Evolutionary conservation across 1,140 invertebrate species (phyloP), one percentile per base, ranked within the genome.

Genomic region (Platyscapa corneri): DNA sequence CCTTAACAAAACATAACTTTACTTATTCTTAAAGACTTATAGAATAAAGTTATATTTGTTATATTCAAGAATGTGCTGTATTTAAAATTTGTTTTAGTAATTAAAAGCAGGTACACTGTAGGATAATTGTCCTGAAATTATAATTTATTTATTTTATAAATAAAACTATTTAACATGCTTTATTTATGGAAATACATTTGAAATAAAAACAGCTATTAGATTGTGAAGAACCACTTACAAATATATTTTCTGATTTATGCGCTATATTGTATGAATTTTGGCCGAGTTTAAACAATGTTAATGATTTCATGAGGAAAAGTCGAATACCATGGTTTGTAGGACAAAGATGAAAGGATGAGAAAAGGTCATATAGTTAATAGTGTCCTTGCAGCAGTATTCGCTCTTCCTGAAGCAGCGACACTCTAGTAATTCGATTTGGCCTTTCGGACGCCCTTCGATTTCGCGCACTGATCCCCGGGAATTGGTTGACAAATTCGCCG

Each of bases 341-440:
- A 3, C 23, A 60, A 23, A 60, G 56, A 60, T 1, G 23, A 14
- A 18, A 18, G 27, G 23, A 27, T 6, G 27, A 10, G 27, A 60
- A 27, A 60, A 70, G 42, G 10, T 53, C 1, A 53, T 10, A 53
- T 46, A 12, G n/a, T n/a, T n/a, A n/a, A n/a, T n/a, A n/a, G n/a
- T n/a, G n/a, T 16, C 0, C 3, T 46, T 1, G 27, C 1, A 30
- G 67, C 37, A 7, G 8, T 34, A 37, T 70, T 70, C 16, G 14
- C 20, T 42, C 20, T 37, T 74, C 37, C 16, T 32, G 70, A 12
- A 16, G 30, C 1, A 37, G 82, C 60, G 74, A 87, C 85, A 87
- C 87, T 82, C 83, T 82, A 79, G 88, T 91, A 92, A 91, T 91
- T 91, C 89, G 89, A 91, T 92, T 90, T 90, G 88, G 74, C 88